Evolutionary conservation across 2,888 invertebrate genomes (phyloP).

Genomic region (Lycia hirtaria): DNA sequence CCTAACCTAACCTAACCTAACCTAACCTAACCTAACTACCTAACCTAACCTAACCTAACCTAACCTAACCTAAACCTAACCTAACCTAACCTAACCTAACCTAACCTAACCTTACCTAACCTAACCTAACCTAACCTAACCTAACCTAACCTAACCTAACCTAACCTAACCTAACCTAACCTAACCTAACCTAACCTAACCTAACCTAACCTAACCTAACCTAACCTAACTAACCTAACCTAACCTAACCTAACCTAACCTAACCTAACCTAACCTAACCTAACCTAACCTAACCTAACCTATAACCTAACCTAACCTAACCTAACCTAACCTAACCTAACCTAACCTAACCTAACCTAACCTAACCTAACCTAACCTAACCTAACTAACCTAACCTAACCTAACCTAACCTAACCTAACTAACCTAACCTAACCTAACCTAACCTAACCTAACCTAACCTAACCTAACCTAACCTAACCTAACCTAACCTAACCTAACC

Average conservation of each 20-base stretch:
- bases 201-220: slow-evolving; percentile 36
- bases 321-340: slow-evolving; percentile 38
- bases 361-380: slow-evolving; percentile 39
- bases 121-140: slow-evolving; percentile 35
- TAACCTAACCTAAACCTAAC: slow-evolving; percentile 18
- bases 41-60: slow-evolving; percentile 28
- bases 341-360: slow-evolving; percentile 38
- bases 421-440: slow-evolving; percentile 40
- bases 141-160: slow-evolving; percentile 36
- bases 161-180: slow-evolving; percentile 34
- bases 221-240: slow-evolving; percentile 39
- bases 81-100: slow-evolving; percentile 31
- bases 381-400: slow-evolving; percentile 39
- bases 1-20: slow-evolving; percentile 26
- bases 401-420: slow-evolving; percentile 39
- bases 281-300: slow-evolving; percentile 36
- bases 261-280: slow-evolving; percentile 41
- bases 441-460: slow-evolving; percentile 39
- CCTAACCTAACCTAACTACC: slow-evolving; percentile 23
- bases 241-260: slow-evolving; percentile 41
- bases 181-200: slow-evolving; percentile 37
- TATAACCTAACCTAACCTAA: slow-evolving; percentile 37
- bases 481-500: slow-evolving; percentile 42
- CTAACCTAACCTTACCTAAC: slow-evolving; percentile 31
- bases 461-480: slow-evolving; percentile 40